phyloP scores from a whole-genome alignment of 2,113 vertebrate genomes.

The Gallinago media region DNA sequence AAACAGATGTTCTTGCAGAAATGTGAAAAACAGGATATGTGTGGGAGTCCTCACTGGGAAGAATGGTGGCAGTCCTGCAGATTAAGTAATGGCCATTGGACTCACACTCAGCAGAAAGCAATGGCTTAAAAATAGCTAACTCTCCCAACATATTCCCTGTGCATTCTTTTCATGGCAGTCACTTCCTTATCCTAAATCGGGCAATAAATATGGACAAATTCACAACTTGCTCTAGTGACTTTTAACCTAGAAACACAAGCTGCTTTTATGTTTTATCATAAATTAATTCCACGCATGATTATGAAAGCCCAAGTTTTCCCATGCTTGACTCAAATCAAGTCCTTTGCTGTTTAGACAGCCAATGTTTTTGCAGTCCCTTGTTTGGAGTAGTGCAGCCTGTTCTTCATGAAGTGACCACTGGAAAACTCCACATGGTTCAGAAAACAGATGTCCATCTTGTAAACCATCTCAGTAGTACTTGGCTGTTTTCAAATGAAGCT shows the following conservation, averaged over 20 bases:
- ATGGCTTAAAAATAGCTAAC: slow-evolving; percentile 29
- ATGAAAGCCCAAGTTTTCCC: slow-evolving; percentile 39
- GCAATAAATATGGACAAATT: slow-evolving; percentile 10
- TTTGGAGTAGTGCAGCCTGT: not conserved
- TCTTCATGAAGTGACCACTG: not conserved
- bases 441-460: not conserved
- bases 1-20: slow-evolving; percentile 55
- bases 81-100: not conserved
- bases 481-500: not conserved
- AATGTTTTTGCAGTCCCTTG: not conserved
- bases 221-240: slow-evolving; percentile 33
- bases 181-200: slow-evolving; percentile 27
- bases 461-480: not conserved
- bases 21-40: slow-evolving; percentile 62
- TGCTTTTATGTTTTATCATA: slow-evolving; percentile 41
- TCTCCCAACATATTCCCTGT: not conserved
- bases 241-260: slow-evolving; percentile 18
- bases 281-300: not conserved
- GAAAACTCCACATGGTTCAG: not conserved
- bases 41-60: slow-evolving; percentile 53
- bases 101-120: not conserved
- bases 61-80: not conserved
- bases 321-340: not conserved
- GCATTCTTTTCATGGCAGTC: slow-evolving; percentile 49
- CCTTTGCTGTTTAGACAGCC: not conserved